Base-by-base conservation (phyloP, 1,140 invertebrate species). In the Kradibia gibbosae region DNA sequence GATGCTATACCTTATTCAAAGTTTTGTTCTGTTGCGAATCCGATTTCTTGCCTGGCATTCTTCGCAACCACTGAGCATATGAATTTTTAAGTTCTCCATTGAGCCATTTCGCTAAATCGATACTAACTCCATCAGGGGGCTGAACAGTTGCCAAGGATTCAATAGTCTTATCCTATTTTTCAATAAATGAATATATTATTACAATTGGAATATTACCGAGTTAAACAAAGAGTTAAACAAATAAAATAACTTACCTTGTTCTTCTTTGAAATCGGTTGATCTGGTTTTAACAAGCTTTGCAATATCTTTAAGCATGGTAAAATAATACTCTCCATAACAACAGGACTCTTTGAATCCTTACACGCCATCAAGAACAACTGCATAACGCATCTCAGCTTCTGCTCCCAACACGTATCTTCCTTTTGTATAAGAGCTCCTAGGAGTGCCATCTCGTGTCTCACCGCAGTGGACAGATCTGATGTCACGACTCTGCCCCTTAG, bases 321-420 rank as follows among this genome's bases (percentile, higher is more conserved):
- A 62, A 95, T 95, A 1, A 96, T 93, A 60, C 93, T 94, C 85
- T 96, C 95, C 92, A 96, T 95, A 0, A 97, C 94, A 20, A 94
- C 92, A 3, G 96, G 94, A 87, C 93, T 95, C 82, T 93, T 93
- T 0, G 92, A 94, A 84, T 95, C 94, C 85, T 93, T 93, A 84
- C 92, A 96, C 77, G 93, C 95, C 91, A 95, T 94, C 60, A 97
- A 88, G 86, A 97, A 98, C 39, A 98, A 88, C 77, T 95, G 93
- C 92, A 99, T 96, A 31, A 99, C 95, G 87, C 96, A 97, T 57
- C 96, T 94, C 0, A 99, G 90, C 87, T 98, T 96, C 78, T 96
- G 95, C 89, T 99, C 98, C 98, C 98, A 99, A 89, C 98, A 99
- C 0, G 95, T 94, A 86, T 99, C 98, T 87, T 99, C 96, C 84